Base-by-base conservation (phyloP, 2,888 invertebrate genomes). In the Drosophila neonasuta region DNA sequence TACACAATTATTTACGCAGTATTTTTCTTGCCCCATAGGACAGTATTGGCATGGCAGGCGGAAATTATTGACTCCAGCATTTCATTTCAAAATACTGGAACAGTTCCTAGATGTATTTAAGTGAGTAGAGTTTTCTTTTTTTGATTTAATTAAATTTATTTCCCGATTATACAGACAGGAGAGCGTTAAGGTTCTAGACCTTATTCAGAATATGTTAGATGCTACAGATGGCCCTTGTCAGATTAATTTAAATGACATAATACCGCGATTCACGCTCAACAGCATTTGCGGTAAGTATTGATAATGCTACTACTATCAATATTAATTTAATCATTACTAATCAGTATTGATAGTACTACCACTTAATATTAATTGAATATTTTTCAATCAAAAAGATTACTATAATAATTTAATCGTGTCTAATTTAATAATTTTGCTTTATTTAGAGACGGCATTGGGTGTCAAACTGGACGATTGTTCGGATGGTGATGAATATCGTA, bases 41-140 rank as follows among this genome's bases (percentile, higher is more conserved):
- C 83, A 89, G 5, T 92, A 92, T 89, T 96, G 96, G 96, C 93
- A 92, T 77, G 90, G 90, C 0, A 92, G 94, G 36, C 92, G 96
- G 39, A 95, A 95, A 89, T 92, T 96, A 73, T 85, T 96, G 64
- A 96, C 96, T 0, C 95, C 96, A 1, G 94, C 96, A 0, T 96
- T 96, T 88, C 96, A 96, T 89, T 96, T 95, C 88, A 94, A 94
- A 77, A 95, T 96, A 59, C 89, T 96, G 54, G 94, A 95, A 80
- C 93, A 94, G 78, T 96, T 95, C 11, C 13, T 77, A 6, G 74
- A 80, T 13, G 79, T 86, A 17, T 88, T 88, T 56, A 88, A 87
- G 88, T 88, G 41, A 57, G 79, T 63, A 3, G 20, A 10, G 2
- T 36, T 2, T 24, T 39, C 9, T 36, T 1, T 17, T 15, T n/a